phyloP scores from a whole-genome alignment of 2,888 invertebrate species.

The Anthophora plumipes region DNA sequence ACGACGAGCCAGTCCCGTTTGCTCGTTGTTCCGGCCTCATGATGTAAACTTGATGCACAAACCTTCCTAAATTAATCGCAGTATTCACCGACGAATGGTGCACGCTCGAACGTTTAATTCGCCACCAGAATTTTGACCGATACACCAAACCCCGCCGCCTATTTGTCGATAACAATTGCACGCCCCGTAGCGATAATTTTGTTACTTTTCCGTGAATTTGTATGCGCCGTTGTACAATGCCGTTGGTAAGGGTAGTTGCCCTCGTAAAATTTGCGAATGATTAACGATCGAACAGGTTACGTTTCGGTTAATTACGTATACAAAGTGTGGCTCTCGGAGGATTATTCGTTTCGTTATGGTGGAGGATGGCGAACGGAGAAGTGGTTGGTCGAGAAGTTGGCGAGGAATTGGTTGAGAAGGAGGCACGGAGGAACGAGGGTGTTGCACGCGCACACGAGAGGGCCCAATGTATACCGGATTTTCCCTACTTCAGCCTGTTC shows the following conservation, averaged over 20 bases:
- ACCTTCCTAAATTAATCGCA: constrained; percentile 70
- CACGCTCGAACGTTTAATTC: constrained; percentile 59
- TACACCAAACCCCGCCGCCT: not conserved
- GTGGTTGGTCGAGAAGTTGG: not conserved
- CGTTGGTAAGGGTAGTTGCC: not conserved
- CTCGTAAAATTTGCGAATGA: constrained; percentile 1
- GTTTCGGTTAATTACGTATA: too few relatives aligned
- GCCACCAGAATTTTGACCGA: constrained; percentile 55
- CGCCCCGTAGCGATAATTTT: constrained; percentile 24
- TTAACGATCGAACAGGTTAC: not conserved
- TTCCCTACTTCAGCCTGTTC: constrained; percentile 67
- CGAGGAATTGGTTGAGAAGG: not conserved
- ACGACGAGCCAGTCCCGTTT: constrained; percentile 5
- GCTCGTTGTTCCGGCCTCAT: constrained; percentile 31
- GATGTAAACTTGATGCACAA: constrained; percentile 69
- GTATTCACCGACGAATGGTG: constrained; percentile 47
- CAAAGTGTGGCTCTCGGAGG: not conserved
- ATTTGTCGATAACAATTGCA: constrained; percentile 55
- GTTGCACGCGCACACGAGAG: constrained; percentile 58
- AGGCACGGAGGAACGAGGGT: constrained; percentile 49
- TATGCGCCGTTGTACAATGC: not conserved
- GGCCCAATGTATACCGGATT: constrained; percentile 65
- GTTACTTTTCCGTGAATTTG: constrained; percentile 42
- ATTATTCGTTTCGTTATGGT: not conserved
- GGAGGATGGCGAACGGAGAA: not conserved